These are phyloP conservation scores for Podarcis lilfordi DNA, from an alignment of 2,797 vertebrate genomes.

Conservation along the genomic window DNA sequence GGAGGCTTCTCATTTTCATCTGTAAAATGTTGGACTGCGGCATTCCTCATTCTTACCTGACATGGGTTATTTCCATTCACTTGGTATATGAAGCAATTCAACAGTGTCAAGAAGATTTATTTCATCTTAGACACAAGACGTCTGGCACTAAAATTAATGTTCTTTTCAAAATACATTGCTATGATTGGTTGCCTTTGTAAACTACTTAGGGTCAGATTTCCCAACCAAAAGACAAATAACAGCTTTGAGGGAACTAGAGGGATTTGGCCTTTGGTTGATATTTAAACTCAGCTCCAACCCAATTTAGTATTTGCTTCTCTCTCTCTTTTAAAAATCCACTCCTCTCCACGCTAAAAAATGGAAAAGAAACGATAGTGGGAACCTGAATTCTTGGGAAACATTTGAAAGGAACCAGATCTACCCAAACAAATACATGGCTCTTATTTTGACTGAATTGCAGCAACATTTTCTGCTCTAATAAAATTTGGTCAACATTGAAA, in stretches of 20 bases:
- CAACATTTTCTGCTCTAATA: background rate
- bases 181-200: background rate
- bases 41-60: background rate
- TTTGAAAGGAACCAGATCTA: background rate
- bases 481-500: background rate
- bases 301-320: background rate
- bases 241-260: background rate
- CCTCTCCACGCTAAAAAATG: background rate
- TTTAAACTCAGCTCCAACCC: background rate
- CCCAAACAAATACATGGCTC: background rate
- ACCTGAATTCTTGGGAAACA: background rate
- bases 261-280: background rate
- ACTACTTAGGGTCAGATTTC: background rate
- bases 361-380: background rate
- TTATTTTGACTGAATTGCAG: background rate
- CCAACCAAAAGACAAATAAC: background rate
- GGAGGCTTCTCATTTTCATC: background rate
- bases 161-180: slow-evolving; percentile 13
- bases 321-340: background rate
- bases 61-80: slow-evolving; percentile 10
- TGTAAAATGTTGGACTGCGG: background rate
- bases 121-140: background rate
- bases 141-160: slow-evolving; percentile 22
- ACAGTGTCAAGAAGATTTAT: slow-evolving; percentile 29
- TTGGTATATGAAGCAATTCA: background rate